Evolutionary conservation across 2,113 vertebrate genomes (phyloP), one percentile per base, ranked within the genome.

Genomic region (Motacilla tschutschensis): DNA sequence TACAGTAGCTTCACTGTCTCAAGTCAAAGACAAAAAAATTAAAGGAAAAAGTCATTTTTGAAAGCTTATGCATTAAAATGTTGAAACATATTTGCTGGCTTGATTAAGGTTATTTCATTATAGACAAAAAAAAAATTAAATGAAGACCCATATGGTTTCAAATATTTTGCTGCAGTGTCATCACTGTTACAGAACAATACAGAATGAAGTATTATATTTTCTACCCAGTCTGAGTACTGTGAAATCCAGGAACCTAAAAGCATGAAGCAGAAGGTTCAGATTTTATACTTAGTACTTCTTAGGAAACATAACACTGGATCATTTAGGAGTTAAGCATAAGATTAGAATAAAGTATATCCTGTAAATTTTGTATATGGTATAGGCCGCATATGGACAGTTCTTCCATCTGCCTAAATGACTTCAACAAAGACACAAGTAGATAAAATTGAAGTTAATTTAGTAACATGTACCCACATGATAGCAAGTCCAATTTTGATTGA

Each of bases 381-480:
- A 87, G 87, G 58, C 87, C 90, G 14, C 87, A 93, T 95, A 95
- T 83, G 91, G 92, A 85, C 92, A 94, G 76, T 83, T 81, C 73
- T 92, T 93, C 94, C 92, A 95, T 94, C 89, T 95, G 93, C 92
- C 89, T 91, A 53, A 67, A 90, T 62, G 83, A 93, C 87, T 93
- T 85, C 77, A 84, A 77, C 4, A 43, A 86, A 90, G 85, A 88
- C 58, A 91, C 82, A 80, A 93, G 88, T 54, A 88, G 83, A 92
- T 83, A 91, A 93, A 84, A 93, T 48, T 75, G 78, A 83, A 75
- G 77, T 92, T 94, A 94, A 94, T 92, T 92, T 95, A 93, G 93
- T 81, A 94, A 93, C 93, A 93, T 85, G 87, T 88, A 92, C 79
- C 77, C 79, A 83, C 77, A 87, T 87, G 87, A 93, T 72, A 78